Percentiles rank a stretch among this genome's conserved stretches.
phyloP scores from a whole-genome alignment of 2,797 vertebrate genomes.

The Manis crassicaudata region DNA sequence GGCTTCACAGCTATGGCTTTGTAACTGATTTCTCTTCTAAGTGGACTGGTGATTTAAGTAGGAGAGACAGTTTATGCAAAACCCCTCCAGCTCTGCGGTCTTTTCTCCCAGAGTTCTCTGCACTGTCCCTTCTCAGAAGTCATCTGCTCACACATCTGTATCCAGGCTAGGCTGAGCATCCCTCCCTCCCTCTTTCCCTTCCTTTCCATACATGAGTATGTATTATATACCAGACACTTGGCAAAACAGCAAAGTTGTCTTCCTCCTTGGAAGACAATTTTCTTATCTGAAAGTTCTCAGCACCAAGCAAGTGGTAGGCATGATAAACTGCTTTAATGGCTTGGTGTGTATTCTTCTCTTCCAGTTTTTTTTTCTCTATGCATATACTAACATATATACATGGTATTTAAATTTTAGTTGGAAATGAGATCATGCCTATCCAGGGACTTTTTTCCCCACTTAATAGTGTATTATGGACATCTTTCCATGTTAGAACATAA shows the following conservation, averaged over 20 bases:
- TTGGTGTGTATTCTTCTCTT: neutral
- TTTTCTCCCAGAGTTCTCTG: neutral
- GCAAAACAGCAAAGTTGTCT: neutral
- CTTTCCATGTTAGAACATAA: neutral
- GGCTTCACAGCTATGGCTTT: neutral
- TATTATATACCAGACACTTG: neutral
- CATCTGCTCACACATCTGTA: neutral
- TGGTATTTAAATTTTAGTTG: constrained; percentile 10
- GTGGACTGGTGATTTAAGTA: neutral
- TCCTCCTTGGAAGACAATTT: neutral
- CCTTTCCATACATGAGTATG: neutral
- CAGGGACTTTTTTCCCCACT: neutral
- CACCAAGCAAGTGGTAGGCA: neutral
- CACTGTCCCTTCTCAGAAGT: neutral
- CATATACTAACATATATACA: neutral
- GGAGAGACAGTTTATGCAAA: neutral
- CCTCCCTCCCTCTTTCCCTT: neutral
- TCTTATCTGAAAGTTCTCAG: neutral
- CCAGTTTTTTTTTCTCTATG: neutral
- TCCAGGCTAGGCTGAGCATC: neutral
- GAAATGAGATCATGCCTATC: neutral
- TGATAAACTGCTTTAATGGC: neutral
- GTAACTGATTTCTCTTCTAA: neutral
- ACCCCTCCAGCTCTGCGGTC: neutral
- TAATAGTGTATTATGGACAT: neutral